A percentile compares a stretch with the other conserved stretches of the same genome.
Conservation (phyloP, 2,888 invertebrate genomes). For the Tyria jacobaeae region DNA sequence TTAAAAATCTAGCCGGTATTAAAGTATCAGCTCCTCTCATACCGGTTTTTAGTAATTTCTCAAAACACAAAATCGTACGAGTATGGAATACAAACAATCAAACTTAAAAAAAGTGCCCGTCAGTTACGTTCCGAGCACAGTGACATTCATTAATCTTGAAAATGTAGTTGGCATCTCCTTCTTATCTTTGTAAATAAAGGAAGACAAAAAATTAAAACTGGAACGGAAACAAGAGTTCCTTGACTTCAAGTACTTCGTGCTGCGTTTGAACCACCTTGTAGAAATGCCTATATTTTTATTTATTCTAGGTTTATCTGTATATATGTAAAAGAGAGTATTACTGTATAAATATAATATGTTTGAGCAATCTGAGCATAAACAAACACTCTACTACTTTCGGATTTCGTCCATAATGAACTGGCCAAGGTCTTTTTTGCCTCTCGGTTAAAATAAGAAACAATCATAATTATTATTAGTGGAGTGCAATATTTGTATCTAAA, state of each 20-base stretch:
- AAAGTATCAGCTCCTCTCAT: slow-evolving; percentile 82
- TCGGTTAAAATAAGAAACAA: background rate
- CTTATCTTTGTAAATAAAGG: background rate
- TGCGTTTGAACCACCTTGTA: slow-evolving; percentile 1
- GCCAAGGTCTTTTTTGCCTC: background rate
- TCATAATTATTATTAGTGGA: no score
- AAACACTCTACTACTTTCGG: background rate
- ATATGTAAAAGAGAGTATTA: background rate
- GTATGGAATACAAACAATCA: slow-evolving; percentile 29
- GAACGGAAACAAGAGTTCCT: background rate
- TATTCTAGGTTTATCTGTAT: background rate
- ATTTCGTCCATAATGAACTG: background rate
- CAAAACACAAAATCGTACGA: slow-evolving; percentile 11
- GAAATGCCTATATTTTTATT: background rate
- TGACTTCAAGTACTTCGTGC: slow-evolving; percentile 8
- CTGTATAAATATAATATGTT: background rate
- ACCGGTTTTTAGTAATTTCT: slow-evolving; percentile 51
- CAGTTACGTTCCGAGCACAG: background rate
- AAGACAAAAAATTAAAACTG: background rate
- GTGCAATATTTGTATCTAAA: background rate
- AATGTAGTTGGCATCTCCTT: background rate
- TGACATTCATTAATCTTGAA: background rate
- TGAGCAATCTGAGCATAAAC: background rate
- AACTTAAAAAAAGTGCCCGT: background rate
- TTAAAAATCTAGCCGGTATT: slow-evolving; percentile 90